phyloP scores from a whole-genome alignment of 1,140 invertebrate genomes.

The Armadillidium nasatum region DNA sequence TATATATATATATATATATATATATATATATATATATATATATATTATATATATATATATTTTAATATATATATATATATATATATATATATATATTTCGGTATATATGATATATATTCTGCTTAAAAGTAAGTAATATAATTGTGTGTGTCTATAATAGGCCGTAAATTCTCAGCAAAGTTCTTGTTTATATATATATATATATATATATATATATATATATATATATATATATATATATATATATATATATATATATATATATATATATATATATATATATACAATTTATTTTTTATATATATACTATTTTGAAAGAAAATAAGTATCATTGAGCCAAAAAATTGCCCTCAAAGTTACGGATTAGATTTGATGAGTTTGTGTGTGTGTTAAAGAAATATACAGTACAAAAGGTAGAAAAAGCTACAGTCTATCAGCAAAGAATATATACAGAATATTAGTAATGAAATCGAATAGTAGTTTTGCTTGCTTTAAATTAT shows the following conservation, averaged over 20 bases:
- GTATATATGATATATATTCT: too few relatives aligned
- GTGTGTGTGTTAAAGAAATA: neutral
- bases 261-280: conserved; percentile 26
- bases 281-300: neutral
- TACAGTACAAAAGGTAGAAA: neutral
- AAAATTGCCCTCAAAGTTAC: neutral
- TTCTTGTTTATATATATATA: conserved; percentile 25
- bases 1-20: too few relatives aligned
- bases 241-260: conserved; percentile 33
- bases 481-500: too few relatives aligned
- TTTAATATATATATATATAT: too few relatives aligned
- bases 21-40: too few relatives aligned
- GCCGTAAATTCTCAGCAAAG: too few relatives aligned
- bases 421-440: neutral
- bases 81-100: too few relatives aligned
- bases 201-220: too few relatives aligned
- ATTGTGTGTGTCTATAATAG: too few relatives aligned
- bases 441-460: neutral
- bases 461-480: too few relatives aligned
- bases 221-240: conserved; percentile 33
- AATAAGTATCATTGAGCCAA: neutral
- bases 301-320: conserved; percentile 4
- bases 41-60: too few relatives aligned
- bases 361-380: neutral
- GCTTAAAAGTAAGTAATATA: too few relatives aligned